phyloP scores from a whole-genome alignment of 2,797 vertebrate species.

The Eurystomus glaucurus region DNA sequence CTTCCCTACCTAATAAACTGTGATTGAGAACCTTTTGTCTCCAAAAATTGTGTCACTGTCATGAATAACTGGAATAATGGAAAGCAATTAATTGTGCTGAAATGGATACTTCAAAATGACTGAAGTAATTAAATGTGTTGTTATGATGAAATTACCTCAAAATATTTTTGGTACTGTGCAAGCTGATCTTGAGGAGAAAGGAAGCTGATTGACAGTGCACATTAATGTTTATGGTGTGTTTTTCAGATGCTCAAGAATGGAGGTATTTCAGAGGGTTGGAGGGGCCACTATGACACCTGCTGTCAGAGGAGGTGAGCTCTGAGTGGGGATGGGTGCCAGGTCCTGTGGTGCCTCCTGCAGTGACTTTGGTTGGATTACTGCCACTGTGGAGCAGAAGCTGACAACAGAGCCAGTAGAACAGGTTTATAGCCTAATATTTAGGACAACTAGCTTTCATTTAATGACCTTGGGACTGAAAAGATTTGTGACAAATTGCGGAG shows the following conservation, averaged over 20 bases:
- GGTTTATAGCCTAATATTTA: not conserved
- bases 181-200: not conserved
- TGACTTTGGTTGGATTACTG: not conserved
- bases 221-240: not conserved
- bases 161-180: constrained; percentile 11
- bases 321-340: not conserved
- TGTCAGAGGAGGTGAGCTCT: not conserved
- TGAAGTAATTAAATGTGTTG: not conserved
- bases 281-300: not conserved
- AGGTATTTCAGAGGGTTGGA: rapidly evolving
- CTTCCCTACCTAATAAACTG: not conserved
- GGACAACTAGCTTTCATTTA: not conserved
- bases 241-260: not conserved
- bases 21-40: not conserved
- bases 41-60: not conserved
- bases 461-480: not conserved
- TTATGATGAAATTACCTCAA: not conserved
- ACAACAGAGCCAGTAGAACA: not conserved
- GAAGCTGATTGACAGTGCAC: not conserved
- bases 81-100: constrained; percentile 34
- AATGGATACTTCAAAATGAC: not conserved
- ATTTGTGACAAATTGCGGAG: not conserved
- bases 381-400: not conserved
- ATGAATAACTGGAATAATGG: not conserved
- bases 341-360: not conserved